Evolutionary conservation across 1,140 invertebrate species (phyloP).

Genomic region (Zaprionus davidi): DNA sequence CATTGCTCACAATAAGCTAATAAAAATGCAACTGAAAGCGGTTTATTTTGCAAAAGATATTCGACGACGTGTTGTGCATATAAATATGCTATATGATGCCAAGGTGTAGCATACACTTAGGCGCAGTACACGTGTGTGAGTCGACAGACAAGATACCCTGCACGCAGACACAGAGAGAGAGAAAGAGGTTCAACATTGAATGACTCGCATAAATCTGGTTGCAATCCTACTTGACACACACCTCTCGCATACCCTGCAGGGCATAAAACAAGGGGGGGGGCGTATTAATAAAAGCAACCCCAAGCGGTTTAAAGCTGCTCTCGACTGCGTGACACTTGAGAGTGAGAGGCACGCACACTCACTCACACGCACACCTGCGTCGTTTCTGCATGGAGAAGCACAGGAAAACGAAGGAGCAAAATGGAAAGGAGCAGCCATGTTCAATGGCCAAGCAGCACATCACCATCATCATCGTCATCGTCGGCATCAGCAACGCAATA

Average conservation of each 20-base stretch:
- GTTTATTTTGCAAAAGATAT: slow-evolving; percentile 71
- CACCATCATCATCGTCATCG: slow-evolving; percentile 19
- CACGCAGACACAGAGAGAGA: neutral
- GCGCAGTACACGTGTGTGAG: neutral
- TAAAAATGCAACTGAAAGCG: slow-evolving; percentile 81
- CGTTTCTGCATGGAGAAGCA: slow-evolving; percentile 43
- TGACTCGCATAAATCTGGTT: neutral
- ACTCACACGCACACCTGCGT: slow-evolving; percentile 23
- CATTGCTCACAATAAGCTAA: slow-evolving; percentile 71
- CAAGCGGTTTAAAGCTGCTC: slow-evolving; percentile 34
- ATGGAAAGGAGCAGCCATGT: neutral
- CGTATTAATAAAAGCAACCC: slow-evolving; percentile 38
- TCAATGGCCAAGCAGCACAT: slow-evolving; percentile 1
- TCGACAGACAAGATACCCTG: slow-evolving; percentile 25
- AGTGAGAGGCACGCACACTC: slow-evolving; percentile 17
- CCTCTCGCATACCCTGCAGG: neutral
- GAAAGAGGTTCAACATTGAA: neutral
- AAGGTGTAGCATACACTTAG: slow-evolving; percentile 58
- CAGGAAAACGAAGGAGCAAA: neutral
- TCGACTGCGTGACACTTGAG: slow-evolving; percentile 11
- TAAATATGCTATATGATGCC: slow-evolving; percentile 50
- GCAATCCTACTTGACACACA: neutral
- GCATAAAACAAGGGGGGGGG: slow-evolving; percentile 13
- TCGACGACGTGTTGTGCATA: slow-evolving; percentile 71
- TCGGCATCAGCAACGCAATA: slow-evolving; percentile 43